Conservation (phyloP, 2,888 invertebrate genomes). For the Diarsia dahlii region DNA sequence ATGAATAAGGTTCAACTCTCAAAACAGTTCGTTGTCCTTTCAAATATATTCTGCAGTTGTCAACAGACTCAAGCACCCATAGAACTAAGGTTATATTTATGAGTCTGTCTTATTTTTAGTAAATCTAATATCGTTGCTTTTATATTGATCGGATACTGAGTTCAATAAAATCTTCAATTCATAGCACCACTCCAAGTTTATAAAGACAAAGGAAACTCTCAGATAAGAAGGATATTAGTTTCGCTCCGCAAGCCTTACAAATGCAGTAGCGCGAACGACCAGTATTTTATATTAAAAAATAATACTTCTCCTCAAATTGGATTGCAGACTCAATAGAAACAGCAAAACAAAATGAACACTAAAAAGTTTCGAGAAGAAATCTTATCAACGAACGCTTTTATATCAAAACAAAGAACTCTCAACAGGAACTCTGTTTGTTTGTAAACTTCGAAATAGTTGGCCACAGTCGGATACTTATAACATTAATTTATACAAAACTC, state of each 20-base stretch:
- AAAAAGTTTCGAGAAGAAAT: slow-evolving; percentile 62
- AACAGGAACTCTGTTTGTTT: slow-evolving; percentile 61
- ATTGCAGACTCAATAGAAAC: slow-evolving; percentile 59
- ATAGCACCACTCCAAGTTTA: slow-evolving; percentile 32
- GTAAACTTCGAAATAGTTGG: slow-evolving; percentile 66
- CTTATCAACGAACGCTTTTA: slow-evolving; percentile 64
- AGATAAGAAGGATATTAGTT: slow-evolving; percentile 55
- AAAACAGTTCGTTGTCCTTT: slow-evolving; percentile 29
- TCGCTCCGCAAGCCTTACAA: slow-evolving; percentile 51
- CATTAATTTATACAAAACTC: slow-evolving; percentile 68
- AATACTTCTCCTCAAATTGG: slow-evolving; percentile 53
- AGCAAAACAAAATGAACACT: slow-evolving; percentile 62
- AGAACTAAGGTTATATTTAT: background rate
- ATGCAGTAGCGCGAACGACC: slow-evolving; percentile 34
- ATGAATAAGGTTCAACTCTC: slow-evolving; percentile 35
- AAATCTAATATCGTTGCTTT: slow-evolving; percentile 14
- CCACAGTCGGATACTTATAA: slow-evolving; percentile 66
- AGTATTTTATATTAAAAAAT: slow-evolving; percentile 58
- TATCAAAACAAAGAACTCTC: slow-evolving; percentile 63
- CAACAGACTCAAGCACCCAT: background rate
- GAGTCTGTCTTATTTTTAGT: slow-evolving; percentile 1
- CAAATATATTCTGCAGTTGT: slow-evolving; percentile 2
- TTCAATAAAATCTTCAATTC: slow-evolving; percentile 49
- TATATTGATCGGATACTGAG: slow-evolving; percentile 11
- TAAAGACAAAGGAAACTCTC: slow-evolving; percentile 46